These are phyloP conservation scores for Drosophila meridiana DNA, from an alignment of 2,888 invertebrate genomes.

Conservation along the genomic window DNA sequence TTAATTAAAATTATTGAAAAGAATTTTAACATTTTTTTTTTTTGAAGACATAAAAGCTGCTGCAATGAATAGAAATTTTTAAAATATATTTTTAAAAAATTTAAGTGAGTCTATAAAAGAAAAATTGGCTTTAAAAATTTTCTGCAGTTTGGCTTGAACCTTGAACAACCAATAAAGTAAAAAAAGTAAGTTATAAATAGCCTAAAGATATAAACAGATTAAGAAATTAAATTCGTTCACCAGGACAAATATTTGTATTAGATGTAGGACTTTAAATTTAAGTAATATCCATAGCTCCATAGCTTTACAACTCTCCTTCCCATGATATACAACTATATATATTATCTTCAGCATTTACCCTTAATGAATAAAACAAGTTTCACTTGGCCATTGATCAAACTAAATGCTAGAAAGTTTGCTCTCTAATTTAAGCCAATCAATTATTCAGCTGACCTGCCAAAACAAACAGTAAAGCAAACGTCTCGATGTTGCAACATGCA, in stretches of 20 bases:
- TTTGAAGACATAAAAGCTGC: too few relatives aligned
- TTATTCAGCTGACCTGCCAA: slow-evolving; percentile 14
- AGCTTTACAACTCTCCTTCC: background rate
- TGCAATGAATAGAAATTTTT: too few relatives aligned
- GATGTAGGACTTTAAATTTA: background rate
- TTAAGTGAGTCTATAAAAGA: too few relatives aligned
- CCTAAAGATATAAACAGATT: background rate
- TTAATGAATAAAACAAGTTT: slow-evolving; percentile 9
- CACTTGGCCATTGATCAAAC: background rate
- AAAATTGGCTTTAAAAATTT: too few relatives aligned
- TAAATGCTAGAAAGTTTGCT: slow-evolving; percentile 22
- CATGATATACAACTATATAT: background rate
- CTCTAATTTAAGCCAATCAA: slow-evolving; percentile 25
- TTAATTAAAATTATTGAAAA: too few relatives aligned
- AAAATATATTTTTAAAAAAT: too few relatives aligned
- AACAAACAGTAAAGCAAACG: slow-evolving; percentile 6
- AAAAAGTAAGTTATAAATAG: background rate
- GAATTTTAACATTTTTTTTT: too few relatives aligned
- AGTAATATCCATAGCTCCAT: background rate
- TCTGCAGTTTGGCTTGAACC: too few relatives aligned
- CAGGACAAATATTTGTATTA: background rate
- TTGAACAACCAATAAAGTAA: background rate
- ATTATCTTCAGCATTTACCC: slow-evolving; percentile 3
- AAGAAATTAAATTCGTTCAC: background rate
- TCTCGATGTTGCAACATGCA: slow-evolving; percentile 4